Evolutionary conservation across 2,797 vertebrate genomes (phyloP).

Genomic region (Acipenser transmontanus): DNA sequence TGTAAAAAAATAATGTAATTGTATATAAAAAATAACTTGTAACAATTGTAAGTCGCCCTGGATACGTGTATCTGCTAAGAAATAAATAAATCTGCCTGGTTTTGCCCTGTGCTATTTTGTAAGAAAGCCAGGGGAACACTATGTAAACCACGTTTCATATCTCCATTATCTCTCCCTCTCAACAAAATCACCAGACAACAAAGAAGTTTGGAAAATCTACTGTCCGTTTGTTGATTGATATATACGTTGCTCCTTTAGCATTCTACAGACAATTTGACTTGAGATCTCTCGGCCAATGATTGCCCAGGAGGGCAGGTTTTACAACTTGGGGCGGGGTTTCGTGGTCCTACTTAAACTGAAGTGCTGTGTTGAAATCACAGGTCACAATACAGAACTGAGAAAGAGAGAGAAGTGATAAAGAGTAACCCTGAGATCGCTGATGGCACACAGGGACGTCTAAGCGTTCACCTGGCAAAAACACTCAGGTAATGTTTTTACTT

Average conservation of each 20-base stretch:
- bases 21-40: too few relatives aligned
- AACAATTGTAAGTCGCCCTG: too few relatives aligned
- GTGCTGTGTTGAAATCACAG: constrained; percentile 28
- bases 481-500: constrained; percentile 50
- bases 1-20: too few relatives aligned
- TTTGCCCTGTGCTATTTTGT: too few relatives aligned
- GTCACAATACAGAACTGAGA: constrained; percentile 3
- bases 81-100: too few relatives aligned
- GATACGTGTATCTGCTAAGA: too few relatives aligned
- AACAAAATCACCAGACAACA: constrained; percentile 49
- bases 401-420: constrained; percentile 18
- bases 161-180: constrained; percentile 27
- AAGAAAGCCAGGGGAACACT: too few relatives aligned
- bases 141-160: too few relatives aligned
- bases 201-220: constrained; percentile 21
- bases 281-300: constrained; percentile 32
- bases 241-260: background rate
- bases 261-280: constrained; percentile 20
- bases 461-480: constrained; percentile 50
- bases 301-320: constrained; percentile 35
- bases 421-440: constrained; percentile 36
- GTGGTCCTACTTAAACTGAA: constrained; percentile 54
- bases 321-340: constrained; percentile 51
- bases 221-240: background rate
- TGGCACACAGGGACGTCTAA: constrained; percentile 61